Base-by-base conservation (phyloP, 2,797 vertebrate species). In the Myioborus miniatus region DNA sequence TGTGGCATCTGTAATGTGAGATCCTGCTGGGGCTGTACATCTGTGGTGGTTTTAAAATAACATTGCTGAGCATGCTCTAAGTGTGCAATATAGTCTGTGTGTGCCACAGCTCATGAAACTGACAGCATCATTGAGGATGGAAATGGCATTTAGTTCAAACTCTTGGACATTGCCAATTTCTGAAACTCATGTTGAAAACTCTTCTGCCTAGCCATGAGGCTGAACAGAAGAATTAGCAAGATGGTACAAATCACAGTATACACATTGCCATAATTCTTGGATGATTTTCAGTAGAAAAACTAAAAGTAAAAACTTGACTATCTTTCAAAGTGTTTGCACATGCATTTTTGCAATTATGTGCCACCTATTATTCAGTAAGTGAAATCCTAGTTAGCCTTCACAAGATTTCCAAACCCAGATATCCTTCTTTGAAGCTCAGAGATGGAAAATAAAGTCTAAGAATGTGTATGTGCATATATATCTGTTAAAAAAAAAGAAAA, bases 211-310 rank as follows among this genome's bases (percentile, higher is more conserved):
- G 68, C 63, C 5, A 2, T 81, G 86, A 86, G 67, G 59, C 75
- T 70, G 78, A 94, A 56, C 89, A 92, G 84, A 96, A 92, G 77
- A 87, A 70, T 91, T 74, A 94, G 41, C 64, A 91, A 89, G 84
- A 89, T 87, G 87, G 56, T 63, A 80, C 16, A 34, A 91, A 65
- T 85, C 71, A 56, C 68, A 58, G 56, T 64, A 36, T 53, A 29
- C 56, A 26, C 68, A 58, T 46, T 83, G 79, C 53, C 34, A 16
- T 89, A 77, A 78, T 82, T 89, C 26, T 67, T 59, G 50, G 52
- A 72, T 92, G 34, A 44, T 91, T 92, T 83, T 84, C 63, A 83
- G 12, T 49, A 63, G 29, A 43, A 87, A 84, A 46, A 70, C 21
- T 24, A 34, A 34, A 76, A 87, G n/a, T 37, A 56, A 70, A 76